Conservation (phyloP, 2,113 vertebrate genomes). For the Trachemys scripta region DNA sequence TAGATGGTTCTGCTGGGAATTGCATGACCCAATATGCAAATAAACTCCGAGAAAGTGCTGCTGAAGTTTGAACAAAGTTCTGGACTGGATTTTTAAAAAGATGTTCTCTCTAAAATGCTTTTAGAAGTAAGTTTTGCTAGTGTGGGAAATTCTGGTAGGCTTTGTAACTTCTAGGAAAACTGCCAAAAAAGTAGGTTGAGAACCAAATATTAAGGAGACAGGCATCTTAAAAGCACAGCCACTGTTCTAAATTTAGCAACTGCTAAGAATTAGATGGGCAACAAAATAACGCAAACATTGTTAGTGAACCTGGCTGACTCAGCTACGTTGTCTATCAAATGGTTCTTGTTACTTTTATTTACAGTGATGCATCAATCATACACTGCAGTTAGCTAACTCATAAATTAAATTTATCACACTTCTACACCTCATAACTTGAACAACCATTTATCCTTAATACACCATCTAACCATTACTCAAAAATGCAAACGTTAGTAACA, state of each 20-base stretch:
- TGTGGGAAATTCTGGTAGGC: background rate
- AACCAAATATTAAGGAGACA: background rate
- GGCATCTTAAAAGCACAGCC: background rate
- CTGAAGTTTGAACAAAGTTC: background rate
- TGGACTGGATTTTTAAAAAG: background rate
- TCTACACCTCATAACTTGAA: background rate
- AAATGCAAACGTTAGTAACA: background rate
- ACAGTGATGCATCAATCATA: background rate
- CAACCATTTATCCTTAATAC: background rate
- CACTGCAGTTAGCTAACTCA: background rate
- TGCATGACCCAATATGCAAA: background rate
- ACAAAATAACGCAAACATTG: background rate
- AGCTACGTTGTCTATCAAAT: background rate
- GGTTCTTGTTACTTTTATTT: background rate
- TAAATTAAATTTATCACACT: background rate
- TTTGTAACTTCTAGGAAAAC: background rate
- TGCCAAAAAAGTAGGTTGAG: background rate
- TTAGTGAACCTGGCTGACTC: background rate
- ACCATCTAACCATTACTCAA: background rate
- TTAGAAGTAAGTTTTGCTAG: background rate
- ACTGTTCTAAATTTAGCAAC: background rate
- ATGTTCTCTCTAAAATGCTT: background rate
- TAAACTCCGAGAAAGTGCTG: background rate
- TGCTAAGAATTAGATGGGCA: background rate
- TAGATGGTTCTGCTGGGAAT: background rate